phyloP scores from a whole-genome alignment of 1,140 invertebrate genomes.

The Arctopsyche grandis region DNA sequence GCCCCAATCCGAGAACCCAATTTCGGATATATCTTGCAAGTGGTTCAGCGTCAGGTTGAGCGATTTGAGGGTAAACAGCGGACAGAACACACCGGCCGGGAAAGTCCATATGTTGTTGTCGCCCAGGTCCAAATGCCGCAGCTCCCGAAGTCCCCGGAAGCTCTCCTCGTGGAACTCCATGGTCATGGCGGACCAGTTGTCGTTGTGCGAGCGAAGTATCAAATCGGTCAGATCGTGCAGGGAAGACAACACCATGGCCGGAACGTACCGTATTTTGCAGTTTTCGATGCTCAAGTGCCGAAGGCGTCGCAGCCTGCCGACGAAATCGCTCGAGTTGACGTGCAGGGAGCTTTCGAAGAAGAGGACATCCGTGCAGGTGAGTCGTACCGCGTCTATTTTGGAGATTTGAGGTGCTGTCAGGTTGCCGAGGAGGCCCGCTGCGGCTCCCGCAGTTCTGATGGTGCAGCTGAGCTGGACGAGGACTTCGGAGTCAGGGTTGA shows the following conservation, averaged over 20 bases:
- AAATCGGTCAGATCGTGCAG: slow-evolving; percentile 77
- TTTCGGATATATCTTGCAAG: slow-evolving; percentile 77
- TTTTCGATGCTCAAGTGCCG: slow-evolving; percentile 77
- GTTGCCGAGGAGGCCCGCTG: slow-evolving; percentile 76
- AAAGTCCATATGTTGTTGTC: slow-evolving; percentile 85
- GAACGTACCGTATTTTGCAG: slow-evolving; percentile 83
- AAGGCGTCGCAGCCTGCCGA: slow-evolving; percentile 70
- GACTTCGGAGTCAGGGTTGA: slow-evolving; percentile 66
- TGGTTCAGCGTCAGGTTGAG: slow-evolving; percentile 84
- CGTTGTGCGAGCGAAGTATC: slow-evolving; percentile 78
- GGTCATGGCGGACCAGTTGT: slow-evolving; percentile 78
- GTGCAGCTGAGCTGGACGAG: slow-evolving; percentile 74
- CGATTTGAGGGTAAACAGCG: slow-evolving; percentile 72
- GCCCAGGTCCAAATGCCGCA: slow-evolving; percentile 77
- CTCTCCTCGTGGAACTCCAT: slow-evolving; percentile 80
- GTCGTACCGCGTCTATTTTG: slow-evolving; percentile 73
- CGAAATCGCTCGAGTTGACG: slow-evolving; percentile 71
- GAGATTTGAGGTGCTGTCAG: slow-evolving; percentile 75
- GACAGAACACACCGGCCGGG: slow-evolving; percentile 79
- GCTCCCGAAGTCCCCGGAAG: slow-evolving; percentile 74
- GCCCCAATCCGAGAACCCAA: slow-evolving; percentile 78
- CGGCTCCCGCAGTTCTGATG: slow-evolving; percentile 77
- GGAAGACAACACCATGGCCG: slow-evolving; percentile 74
- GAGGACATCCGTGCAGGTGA: slow-evolving; percentile 82
- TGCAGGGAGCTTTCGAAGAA: slow-evolving; percentile 82